Base-by-base conservation (phyloP, 2,888 invertebrate species). In the Drosophila trichaetosa region DNA sequence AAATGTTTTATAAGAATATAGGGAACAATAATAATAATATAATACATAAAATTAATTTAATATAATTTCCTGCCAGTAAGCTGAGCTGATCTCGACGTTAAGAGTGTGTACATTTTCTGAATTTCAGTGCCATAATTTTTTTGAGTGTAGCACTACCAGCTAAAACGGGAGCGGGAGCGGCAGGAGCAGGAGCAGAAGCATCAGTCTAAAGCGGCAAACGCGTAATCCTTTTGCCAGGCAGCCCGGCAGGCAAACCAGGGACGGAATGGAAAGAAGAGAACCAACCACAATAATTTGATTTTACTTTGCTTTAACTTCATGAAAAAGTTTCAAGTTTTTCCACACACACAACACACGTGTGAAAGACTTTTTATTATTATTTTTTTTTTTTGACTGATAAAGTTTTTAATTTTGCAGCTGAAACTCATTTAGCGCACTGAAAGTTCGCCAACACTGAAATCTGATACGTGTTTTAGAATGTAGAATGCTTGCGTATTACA, bases 241-340 rank as follows among this genome's bases (percentile, higher is more conserved):
- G 82, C 77, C 77, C 63, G 63, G 42, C 73, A 66, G 73, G 33
- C 77, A 53, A 62, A 46, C 46, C 46, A 68, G 73, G 27, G 24
- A 63, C 36, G 56, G 31, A 31, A 57, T 66, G 59, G 46, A 4
- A 24, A 24, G 24, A 24, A 8, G 46, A 79, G 66, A 69, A 72
- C 70, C 68, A 88, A 84, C 89, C 87, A 81, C 87, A 87, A 87
- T 89, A 87, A 87, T 87, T 87, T 87, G 87, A 87, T 87, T 87
- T 87, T 89, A 87, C 87, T 89, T 87, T 87, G 87, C 87, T 87
- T 87, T 89, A 87, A 89, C 87, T 87, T 89, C 89, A 87, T 87
- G 81, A 89, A 87, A 86, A 86, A 87, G 87, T 84, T 89, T 87
- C 78, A 81, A 87, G 83, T 84, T 89, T 87, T 82, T 82, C 76